A percentile compares a stretch with the other conserved stretches of the same genome.
Conservation (phyloP, 2,113 vertebrate species). For the Podarcis muralis region DNA sequence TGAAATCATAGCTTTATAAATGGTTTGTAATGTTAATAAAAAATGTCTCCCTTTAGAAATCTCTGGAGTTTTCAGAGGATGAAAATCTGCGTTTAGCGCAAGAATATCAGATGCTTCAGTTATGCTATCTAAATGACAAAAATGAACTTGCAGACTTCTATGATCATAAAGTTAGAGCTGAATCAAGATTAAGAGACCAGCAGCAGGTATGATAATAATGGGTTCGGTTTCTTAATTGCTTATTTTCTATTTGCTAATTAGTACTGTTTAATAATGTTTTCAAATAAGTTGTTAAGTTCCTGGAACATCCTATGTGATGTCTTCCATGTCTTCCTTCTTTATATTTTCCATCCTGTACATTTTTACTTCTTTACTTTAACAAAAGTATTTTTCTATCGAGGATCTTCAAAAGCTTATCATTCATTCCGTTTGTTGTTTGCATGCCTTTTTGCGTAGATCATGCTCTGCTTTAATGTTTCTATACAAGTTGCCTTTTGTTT, state of each 20-base stretch:
- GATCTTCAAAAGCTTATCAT: not conserved
- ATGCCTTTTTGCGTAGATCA: not conserved
- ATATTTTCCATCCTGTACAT: not conserved
- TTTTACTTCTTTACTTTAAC: not conserved
- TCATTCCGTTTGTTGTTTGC: not conserved
- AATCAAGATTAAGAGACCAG: conserved; percentile 49
- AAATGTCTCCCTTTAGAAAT: conserved; percentile 54
- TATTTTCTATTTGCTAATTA: conserved; percentile 28
- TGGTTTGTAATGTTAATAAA: conserved; percentile 19
- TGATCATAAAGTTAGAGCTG: conserved; percentile 44
- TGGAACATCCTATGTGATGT: not conserved
- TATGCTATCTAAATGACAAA: conserved; percentile 54
- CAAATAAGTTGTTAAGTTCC: not conserved
- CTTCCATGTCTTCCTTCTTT: not conserved
- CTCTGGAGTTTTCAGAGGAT: conserved; percentile 47
- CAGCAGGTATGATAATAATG: conserved; percentile 58
- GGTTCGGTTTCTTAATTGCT: not conserved
- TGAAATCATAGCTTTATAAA: not conserved
- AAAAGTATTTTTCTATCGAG: not conserved
- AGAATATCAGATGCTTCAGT: conserved; percentile 64
- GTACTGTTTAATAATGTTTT: not conserved
- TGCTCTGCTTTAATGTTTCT: not conserved
- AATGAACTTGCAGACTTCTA: conserved; percentile 46
- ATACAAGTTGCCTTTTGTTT: not conserved
- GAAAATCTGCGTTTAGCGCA: conserved; percentile 70